Evolutionary conservation across 2,113 vertebrate genomes (phyloP), one percentile per base, ranked within the genome.

Genomic region (Rhodinocichla rosea): DNA sequence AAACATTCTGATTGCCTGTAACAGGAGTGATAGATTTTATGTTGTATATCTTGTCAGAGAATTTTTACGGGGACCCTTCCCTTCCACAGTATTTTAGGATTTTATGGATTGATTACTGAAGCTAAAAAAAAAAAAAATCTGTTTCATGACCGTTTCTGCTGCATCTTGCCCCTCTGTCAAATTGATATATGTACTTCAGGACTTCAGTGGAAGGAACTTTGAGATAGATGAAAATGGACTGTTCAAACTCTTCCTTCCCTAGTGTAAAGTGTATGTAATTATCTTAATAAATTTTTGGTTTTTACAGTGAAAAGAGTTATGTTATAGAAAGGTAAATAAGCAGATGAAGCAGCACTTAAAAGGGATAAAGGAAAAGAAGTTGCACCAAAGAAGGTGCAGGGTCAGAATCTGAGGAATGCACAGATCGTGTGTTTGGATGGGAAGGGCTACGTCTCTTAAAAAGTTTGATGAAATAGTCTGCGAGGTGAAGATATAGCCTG

Each of bases 1-100:
- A 97, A 95, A 93, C 82, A 76, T 70, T 94, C 60, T 86, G 84
- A 89, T 92, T 94, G 75, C 88, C 47, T 92, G 26, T 83, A 87
- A 91, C 0, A 1, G 73, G 45, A 89, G 21, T 64, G 44, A 89
- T 77, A 57, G 49, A 92, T 84, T 96, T 96, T 92, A 80, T 76
- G 33, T 47, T 87, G 40, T 40, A 59, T 11, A 33, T 62, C 14
- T 85, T 94, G 91, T 85, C 67, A 62, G 63, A 50, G 45, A 44
- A 27, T 79, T 89, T 91, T 89, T 67, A 63, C 4, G 5, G 50
- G 17, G 52, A 78, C 20, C 16, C 44, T 94, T 78, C 45, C 45
- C 17, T 27, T 83, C 30, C 20, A 16, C 33, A 42, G 45, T 70
- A 84, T 94, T 77, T 89, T 68, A 83, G 52, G 8, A 62, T 85